These are phyloP conservation scores for Delichon dasypus DNA, from an alignment of 2,797 vertebrate species.

Conservation along the genomic window DNA sequence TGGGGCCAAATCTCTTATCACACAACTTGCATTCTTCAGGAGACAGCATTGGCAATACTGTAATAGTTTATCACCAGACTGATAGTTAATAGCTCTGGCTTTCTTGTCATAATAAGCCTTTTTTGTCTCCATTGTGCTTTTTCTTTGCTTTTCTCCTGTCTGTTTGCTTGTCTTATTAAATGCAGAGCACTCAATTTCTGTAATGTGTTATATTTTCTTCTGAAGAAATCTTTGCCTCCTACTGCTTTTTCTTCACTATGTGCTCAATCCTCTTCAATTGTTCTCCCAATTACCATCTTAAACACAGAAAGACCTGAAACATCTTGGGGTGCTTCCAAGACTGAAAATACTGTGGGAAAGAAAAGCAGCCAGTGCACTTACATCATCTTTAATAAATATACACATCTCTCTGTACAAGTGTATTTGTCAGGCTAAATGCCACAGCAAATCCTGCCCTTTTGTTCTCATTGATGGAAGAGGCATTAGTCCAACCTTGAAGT, in stretches of 20 bases:
- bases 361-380: neutral
- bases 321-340: neutral
- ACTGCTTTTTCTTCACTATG: slow-evolving; percentile 38
- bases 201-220: slow-evolving; percentile 40
- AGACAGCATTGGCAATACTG: slow-evolving; percentile 4
- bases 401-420: neutral
- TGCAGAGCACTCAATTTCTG: slow-evolving; percentile 29
- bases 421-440: neutral
- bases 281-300: slow-evolving; percentile 52
- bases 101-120: slow-evolving; percentile 38
- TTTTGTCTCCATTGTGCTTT: slow-evolving; percentile 12
- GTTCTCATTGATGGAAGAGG: neutral
- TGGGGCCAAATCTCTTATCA: slow-evolving; percentile 18
- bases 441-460: neutral
- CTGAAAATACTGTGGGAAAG: neutral
- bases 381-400: slow-evolving; percentile 32
- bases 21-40: slow-evolving; percentile 2
- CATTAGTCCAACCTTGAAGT: neutral
- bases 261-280: slow-evolving; percentile 28
- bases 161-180: slow-evolving; percentile 55
- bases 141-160: slow-evolving; percentile 10
- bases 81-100: slow-evolving; percentile 18
- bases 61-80: slow-evolving; percentile 23
- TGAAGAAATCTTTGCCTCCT: slow-evolving; percentile 55
- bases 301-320: slow-evolving; percentile 38